Conservation (phyloP, 2,113 vertebrate species). For the Pteruthius melanotis region DNA sequence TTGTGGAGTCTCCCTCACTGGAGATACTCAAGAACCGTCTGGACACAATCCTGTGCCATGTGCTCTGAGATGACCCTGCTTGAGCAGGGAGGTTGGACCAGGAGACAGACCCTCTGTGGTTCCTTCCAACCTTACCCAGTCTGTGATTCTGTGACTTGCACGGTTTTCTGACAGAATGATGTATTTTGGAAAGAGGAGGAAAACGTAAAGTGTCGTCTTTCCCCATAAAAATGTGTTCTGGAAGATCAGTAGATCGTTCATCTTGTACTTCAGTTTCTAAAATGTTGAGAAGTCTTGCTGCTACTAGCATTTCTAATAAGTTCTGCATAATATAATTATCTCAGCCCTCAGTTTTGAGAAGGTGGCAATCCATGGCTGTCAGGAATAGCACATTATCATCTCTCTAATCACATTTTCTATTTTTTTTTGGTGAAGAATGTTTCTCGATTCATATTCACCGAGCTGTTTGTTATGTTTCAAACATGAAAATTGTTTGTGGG, state of each 20-base stretch:
- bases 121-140: not conserved
- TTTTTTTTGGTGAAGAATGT: not conserved
- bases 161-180: not conserved
- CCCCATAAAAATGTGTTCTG: not conserved
- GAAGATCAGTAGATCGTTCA: not conserved
- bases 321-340: not conserved
- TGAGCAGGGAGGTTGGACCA: not conserved
- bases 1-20: not conserved
- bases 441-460: constrained; percentile 18
- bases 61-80: not conserved
- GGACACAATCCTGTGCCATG: rapidly evolving
- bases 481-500: constrained; percentile 42
- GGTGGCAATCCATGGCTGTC: not conserved
- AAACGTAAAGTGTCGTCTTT: not conserved
- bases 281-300: not conserved
- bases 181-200: not conserved
- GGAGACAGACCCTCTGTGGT: too few relatives aligned
- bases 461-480: constrained; percentile 37
- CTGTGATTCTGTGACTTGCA: not conserved
- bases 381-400: not conserved
- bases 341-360: not conserved
- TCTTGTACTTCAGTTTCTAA: not conserved
- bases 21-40: rapidly evolving
- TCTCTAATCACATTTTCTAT: not conserved
- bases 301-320: not conserved